Evolutionary conservation across 2,113 vertebrate genomes (phyloP), one percentile per base, ranked within the genome.

Genomic region (Ciconia boyciana): DNA sequence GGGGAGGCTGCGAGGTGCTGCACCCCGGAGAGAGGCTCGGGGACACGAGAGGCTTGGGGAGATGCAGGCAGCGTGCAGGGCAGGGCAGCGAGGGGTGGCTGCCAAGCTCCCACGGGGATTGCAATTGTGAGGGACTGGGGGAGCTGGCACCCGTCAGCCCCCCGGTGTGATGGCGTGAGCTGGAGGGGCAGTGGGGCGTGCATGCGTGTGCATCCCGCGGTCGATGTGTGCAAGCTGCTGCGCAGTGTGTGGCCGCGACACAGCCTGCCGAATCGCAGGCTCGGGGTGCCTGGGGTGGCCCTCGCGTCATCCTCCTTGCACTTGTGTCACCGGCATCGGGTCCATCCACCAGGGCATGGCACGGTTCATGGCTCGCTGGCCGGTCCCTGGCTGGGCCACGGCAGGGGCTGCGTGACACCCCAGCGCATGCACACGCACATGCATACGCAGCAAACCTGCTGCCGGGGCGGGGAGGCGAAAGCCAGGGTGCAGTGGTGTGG

Each of bases 251-350:
- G 94, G 78, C 92, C 17, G 5, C 0, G 13, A 18, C 46, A 66
- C 58, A 72, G 78, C 44, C 44, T 10, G 6, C 28, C 24, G 2
- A 32, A 15, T 5, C 4, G 1, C 44, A 4, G 44, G 2, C 39
- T n/a, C 54, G 46, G 44, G 69, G 31, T 66, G 28, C 60, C 31
- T 7, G 58, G 20, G 25, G 25, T 49, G 69, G 22, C 32, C 74
- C 60, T 26, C 6, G 2, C 12, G 1, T 14, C 1, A 0, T 34
- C 52, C 62, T 36, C 65, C 3, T 12, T 4, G 16, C 18, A 2
- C 62, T 22, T 2, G 25, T 66, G 76, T 25, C 80, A 6, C 62
- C 51, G 4, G 57, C 4, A 0, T 6, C 2, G 2, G 11, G 26
- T n/a, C 58, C 36, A 13, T 16, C 57, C 55, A 19, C 13, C 22